Evolutionary conservation across 1,140 invertebrate species (phyloP), one percentile per base, ranked within the genome.

Genomic region (Teleopsis dalmanni): DNA sequence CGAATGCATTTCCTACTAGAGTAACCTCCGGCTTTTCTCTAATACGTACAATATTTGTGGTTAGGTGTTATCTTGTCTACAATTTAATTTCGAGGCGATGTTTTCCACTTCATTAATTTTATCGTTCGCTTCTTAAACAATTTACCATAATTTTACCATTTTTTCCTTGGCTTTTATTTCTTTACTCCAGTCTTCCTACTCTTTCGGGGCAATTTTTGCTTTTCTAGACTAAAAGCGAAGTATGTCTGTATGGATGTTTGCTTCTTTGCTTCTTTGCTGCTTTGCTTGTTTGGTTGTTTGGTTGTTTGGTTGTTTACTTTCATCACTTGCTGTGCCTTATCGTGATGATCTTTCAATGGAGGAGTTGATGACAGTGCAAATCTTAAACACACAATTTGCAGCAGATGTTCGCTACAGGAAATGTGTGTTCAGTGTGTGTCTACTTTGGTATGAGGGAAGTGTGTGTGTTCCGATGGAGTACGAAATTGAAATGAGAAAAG

Each of bases 351-450:
- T 19, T 43, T 7, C 9, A 19, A 14, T 11, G 31, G 13, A 29
- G 25, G 14, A 2, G 25, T 43, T 43, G 26, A 43, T 43, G 41
- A 31, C 26, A 19, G 26, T 43, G 10, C 41, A 31, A 43, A 43
- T 43, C 27, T 43, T 43, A 43, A 29, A 31, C 41, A 31, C 26
- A 27, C 41, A 43, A 43, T 43, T 43, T 31, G 41, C 22, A 25
- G 26, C 31, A 43, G 16, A 43, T 29, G 26, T n/a, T n/a, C n/a
- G n/a, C n/a, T n/a, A n/a, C n/a, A n/a, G n/a, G n/a, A n/a, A n/a
- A n/a, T n/a, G n/a, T n/a, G n/a, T n/a, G n/a, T n/a, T n/a, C n/a
- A n/a, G n/a, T n/a, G n/a, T n/a, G n/a, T n/a, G n/a, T n/a, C n/a
- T n/a, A n/a, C n/a, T n/a, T n/a, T n/a, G n/a, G n/a, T n/a, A n/a